These are phyloP conservation scores for Scaptomyza reducta DNA, from an alignment of 2,888 invertebrate species.

Conservation along the genomic window DNA sequence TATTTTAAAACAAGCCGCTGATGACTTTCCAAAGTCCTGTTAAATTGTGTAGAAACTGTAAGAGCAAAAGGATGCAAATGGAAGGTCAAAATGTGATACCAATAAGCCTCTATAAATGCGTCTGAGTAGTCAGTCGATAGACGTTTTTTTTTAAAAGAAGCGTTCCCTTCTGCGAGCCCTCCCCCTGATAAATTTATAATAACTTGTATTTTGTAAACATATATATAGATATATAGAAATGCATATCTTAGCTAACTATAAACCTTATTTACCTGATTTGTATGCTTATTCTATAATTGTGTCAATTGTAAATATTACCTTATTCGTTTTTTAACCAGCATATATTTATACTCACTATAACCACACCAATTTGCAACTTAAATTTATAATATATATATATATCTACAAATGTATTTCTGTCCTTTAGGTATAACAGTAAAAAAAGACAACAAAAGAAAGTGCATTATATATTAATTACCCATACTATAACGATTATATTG, in stretches of 20 bases:
- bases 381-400: conserved; percentile 8
- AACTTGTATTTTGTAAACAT: conserved; percentile 41
- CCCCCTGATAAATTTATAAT: conserved; percentile 20
- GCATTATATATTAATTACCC: conserved; percentile 7
- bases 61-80: conserved; percentile 14
- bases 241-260: conserved; percentile 14
- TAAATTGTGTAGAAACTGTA: conserved; percentile 16
- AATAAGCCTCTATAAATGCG: conserved; percentile 51
- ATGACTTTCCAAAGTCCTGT: conserved; percentile 56
- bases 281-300: conserved; percentile 31
- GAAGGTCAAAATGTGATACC: conserved; percentile 62
- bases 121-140: conserved; percentile 36
- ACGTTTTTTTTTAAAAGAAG: conserved; percentile 29
- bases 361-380: conserved; percentile 13
- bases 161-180: conserved; percentile 29
- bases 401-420: conserved; percentile 5
- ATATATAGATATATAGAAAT: neutral
- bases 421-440: conserved; percentile 21
- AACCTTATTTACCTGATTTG: conserved; percentile 29
- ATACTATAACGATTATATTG: too few species aligned
- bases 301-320: conserved; percentile 59
- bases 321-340: conserved; percentile 3
- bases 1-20: conserved; percentile 55
- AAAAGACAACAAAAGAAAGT: conserved; percentile 18
- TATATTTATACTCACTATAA: conserved; percentile 3